Conservation (phyloP, 2,888 invertebrate genomes). For the Actias luna region DNA sequence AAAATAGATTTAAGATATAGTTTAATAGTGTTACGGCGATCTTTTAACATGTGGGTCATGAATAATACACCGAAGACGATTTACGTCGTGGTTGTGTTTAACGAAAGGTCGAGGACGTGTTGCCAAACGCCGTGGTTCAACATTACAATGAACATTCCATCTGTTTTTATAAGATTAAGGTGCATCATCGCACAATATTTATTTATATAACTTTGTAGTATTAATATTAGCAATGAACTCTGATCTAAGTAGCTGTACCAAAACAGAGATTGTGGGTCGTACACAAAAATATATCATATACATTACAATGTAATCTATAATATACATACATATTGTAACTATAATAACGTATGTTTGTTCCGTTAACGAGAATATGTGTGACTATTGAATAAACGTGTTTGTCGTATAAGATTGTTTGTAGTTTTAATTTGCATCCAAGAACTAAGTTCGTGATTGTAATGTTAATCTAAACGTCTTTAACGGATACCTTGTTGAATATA, state of each 20-base stretch:
- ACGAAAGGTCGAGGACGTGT: constrained; percentile 71
- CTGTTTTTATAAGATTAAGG: constrained; percentile 44
- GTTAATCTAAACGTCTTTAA: constrained; percentile 12
- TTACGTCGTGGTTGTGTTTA: constrained; percentile 42
- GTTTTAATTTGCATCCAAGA: constrained; percentile 38
- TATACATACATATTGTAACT: constrained; percentile 47
- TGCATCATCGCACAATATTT: constrained; percentile 54
- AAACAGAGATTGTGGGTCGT: constrained; percentile 14
- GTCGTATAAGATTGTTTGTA: constrained; percentile 61
- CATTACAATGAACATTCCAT: constrained; percentile 71
- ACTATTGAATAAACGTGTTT: constrained; percentile 74
- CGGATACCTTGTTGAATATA: constrained; percentile 14
- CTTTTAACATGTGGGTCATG: constrained; percentile 49
- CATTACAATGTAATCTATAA: constrained; percentile 22
- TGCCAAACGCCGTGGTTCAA: constrained; percentile 60
- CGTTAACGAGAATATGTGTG: constrained; percentile 54
- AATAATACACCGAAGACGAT: constrained; percentile 61
- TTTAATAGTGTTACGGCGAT: constrained; percentile 32
- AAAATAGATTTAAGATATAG: constrained; percentile 31
- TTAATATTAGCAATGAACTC: constrained; percentile 16
- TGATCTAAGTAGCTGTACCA: constrained; percentile 8
- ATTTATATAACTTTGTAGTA: constrained; percentile 42
- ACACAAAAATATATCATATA: constrained; percentile 13
- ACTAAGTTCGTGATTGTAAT: constrained; percentile 15
- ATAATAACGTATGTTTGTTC: constrained; percentile 55